Conservation (phyloP, 2,113 vertebrate genomes). For the Castor canadensis region DNA sequence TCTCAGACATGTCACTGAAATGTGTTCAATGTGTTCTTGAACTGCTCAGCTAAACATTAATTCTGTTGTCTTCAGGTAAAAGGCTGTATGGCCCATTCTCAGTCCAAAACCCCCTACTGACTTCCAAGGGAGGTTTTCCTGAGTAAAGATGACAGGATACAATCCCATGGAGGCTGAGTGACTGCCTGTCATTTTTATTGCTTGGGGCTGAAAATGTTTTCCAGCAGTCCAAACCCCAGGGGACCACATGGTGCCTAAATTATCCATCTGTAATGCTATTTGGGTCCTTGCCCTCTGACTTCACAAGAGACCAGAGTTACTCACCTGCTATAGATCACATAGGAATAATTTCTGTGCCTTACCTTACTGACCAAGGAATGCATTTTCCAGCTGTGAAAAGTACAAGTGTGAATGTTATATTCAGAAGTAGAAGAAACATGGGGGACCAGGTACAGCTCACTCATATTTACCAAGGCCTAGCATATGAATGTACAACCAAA, state of each 20-base stretch:
- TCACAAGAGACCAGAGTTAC: background rate
- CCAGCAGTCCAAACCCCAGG: constrained; percentile 30
- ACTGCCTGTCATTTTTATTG: constrained; percentile 65
- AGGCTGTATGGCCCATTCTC: background rate
- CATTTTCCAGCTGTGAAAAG: constrained; percentile 50
- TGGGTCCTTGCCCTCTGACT: constrained; percentile 39
- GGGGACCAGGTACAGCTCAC: background rate
- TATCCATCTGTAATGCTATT: constrained; percentile 52
- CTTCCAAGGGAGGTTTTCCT: constrained; percentile 57
- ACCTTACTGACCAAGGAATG: background rate
- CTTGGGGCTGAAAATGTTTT: constrained; percentile 57
- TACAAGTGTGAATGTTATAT: background rate
- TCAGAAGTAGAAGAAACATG: background rate
- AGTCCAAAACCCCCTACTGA: constrained; percentile 29
- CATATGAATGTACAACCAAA: background rate
- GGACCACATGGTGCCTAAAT: constrained; percentile 12
- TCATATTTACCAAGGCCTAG: background rate
- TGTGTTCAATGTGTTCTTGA: constrained; percentile 22
- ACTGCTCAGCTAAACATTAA: constrained; percentile 13
- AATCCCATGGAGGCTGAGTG: constrained; percentile 31
- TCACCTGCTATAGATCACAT: constrained; percentile 15
- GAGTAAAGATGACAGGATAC: constrained; percentile 58
- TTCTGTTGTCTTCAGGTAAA: constrained; percentile 52
- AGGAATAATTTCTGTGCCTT: background rate
- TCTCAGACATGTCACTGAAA: constrained; percentile 45